Evolutionary conservation across 2,797 vertebrate species (phyloP), one percentile per base, ranked within the genome.

Genomic region (Sebastiscus tertius): DNA sequence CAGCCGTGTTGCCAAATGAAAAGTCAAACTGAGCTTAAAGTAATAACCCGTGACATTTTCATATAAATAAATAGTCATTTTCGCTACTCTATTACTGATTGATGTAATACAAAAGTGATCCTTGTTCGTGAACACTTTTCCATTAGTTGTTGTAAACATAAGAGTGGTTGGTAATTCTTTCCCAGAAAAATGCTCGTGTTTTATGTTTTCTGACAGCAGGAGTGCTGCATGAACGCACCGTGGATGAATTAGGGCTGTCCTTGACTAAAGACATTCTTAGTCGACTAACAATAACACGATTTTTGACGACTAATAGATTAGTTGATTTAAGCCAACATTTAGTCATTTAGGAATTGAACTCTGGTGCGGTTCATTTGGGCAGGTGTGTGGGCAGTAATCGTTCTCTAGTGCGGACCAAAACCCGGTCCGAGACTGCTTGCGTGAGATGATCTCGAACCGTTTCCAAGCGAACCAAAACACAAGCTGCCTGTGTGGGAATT

Each of bases 21-120:
- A 87, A 64, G 52, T 77, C 61, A 82, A 87, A 78, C 26, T 54
- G 27, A 74, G 26, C 73, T 87, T 79, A 42, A 73, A 81, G 72
- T 80, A 80, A 88, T 89, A 89, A 88, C 88, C 75, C 3, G 22
- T 73, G 86, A 77, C 82, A 69, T 87, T 83, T 86, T 75, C 63
- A 58, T 62, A 56, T 80, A 82, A 85, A 88, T 42, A 87, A 34
- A 86, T 80, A 71, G 65, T 80, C 52, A 78, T 73, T 59, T 71
- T 70, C 60, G 69, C 80, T 80, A 72, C 79, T 81, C 75, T 64
- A 61, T 79, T 68, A 60, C 72, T 81, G 81, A 84, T 68, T 80
- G 68, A 85, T 60, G n/a, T 12, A 42, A 67, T 13, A 55, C 34
- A 36, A 82, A 78, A 72, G 65, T 36, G 16, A 78, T 81, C n/a